Evolutionary conservation across 2,888 invertebrate species (phyloP).

Genomic region (Steromphala cineraria): DNA sequence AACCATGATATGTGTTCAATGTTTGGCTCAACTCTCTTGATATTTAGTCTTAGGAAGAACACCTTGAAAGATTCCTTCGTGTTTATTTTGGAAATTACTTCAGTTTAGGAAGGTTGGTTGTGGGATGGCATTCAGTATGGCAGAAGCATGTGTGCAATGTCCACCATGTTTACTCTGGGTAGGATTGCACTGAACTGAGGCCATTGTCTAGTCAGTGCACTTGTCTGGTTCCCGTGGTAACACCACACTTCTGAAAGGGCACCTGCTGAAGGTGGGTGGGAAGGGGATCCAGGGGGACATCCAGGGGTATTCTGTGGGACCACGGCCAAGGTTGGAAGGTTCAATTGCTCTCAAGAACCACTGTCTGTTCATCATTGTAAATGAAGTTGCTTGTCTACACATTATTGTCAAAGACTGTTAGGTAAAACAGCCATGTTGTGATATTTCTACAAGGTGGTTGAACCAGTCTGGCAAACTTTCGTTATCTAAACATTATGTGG

Average conservation of each 20-base stretch:
- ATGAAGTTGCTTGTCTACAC: too few relatives aligned
- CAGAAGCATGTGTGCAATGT: not conserved
- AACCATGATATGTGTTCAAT: too few relatives aligned
- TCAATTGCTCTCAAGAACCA: too few relatives aligned
- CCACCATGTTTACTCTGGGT: not conserved
- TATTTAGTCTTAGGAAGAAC: not conserved
- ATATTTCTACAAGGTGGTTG: not conserved
- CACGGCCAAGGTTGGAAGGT: too few relatives aligned
- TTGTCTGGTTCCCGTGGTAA: not conserved
- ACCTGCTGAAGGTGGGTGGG: not conserved
- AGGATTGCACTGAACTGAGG: not conserved
- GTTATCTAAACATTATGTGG: not conserved
- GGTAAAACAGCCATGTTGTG: not conserved
- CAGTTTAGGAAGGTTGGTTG: not conserved
- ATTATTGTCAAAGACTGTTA: not conserved
- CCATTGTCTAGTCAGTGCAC: not conserved
- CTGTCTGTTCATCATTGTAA: too few relatives aligned
- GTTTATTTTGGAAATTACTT: conserved; percentile 4
- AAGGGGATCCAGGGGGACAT: not conserved
- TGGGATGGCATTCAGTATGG: conserved; percentile 4
- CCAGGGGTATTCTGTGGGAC: too few relatives aligned
- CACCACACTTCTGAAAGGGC: not conserved
- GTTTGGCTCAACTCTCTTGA: not conserved
- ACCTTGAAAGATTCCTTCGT: not conserved
- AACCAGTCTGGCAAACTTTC: not conserved